Evolutionary conservation across 2,113 vertebrate species (phyloP).

Genomic region (Amazona vittata): DNA sequence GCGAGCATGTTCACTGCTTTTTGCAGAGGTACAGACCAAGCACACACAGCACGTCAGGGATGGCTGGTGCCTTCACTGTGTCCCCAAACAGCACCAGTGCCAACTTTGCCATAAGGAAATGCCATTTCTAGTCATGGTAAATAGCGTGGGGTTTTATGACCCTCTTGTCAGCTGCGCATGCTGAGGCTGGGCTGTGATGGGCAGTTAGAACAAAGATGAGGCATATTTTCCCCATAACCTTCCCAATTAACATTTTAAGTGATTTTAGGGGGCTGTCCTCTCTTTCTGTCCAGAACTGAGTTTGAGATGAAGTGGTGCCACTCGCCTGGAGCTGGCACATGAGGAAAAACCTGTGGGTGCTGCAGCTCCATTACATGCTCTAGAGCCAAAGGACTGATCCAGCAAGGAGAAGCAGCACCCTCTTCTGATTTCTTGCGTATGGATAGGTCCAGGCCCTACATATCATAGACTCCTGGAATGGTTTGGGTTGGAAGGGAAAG

Average conservation of each 20-base stretch:
- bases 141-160: not conserved
- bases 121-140: not conserved
- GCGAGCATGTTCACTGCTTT: not conserved
- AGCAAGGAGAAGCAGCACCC: not conserved
- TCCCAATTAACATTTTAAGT: not conserved
- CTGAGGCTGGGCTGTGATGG: not conserved
- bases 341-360: not conserved
- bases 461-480: not conserved
- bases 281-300: not conserved
- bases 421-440: not conserved
- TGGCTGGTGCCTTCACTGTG: not conserved
- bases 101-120: not conserved
- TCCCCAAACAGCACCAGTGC: not conserved
- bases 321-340: not conserved
- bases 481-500: not conserved
- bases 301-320: not conserved
- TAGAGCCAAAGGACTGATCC: not conserved
- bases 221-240: not conserved
- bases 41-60: accelerated
- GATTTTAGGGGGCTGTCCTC: not conserved
- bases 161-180: accelerated
- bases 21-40: not conserved
- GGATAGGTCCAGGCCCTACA: not conserved
- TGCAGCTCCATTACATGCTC: not conserved
- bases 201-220: not conserved